Percentiles rank a stretch among this genome's conserved stretches.
Evolutionary conservation across 2,113 vertebrate species (phyloP).

Genomic region (Colaptes auratus): DNA sequence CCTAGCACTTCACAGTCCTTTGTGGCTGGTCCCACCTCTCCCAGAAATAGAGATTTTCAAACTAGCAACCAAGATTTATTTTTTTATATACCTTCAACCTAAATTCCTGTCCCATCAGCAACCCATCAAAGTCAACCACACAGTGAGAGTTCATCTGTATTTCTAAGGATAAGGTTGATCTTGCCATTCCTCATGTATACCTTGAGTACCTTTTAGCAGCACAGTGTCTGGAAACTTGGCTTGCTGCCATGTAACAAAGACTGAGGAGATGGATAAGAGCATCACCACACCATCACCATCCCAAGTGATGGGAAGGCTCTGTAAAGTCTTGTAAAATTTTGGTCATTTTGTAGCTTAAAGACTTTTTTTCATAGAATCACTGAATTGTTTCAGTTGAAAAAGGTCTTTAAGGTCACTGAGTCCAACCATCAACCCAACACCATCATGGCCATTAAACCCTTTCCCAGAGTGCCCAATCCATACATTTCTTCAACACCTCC

Average conservation of each 20-base stretch:
- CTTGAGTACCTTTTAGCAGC: neutral
- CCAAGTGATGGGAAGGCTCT: neutral
- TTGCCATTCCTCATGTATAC: neutral
- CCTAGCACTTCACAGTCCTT: neutral
- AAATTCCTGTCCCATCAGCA: neutral
- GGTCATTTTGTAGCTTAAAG: neutral
- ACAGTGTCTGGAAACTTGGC: neutral
- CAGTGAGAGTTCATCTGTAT: neutral
- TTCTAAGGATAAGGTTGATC: neutral
- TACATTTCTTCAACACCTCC: too few species aligned
- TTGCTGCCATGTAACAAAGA: neutral
- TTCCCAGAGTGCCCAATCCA: too few species aligned
- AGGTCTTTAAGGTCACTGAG: too few species aligned
- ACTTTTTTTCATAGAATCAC: neutral
- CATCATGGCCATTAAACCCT: too few species aligned
- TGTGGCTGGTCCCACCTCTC: neutral
- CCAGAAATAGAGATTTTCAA: neutral
- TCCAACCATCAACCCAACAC: too few species aligned
- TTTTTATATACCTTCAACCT: neutral
- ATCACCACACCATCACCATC: neutral
- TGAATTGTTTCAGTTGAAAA: too few species aligned
- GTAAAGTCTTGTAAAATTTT: neutral
- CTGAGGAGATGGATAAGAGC: neutral
- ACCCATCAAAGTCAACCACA: neutral
- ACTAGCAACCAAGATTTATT: neutral